Evolutionary conservation across 2,113 vertebrate species (phyloP).

Genomic region (Elgaria multicarinata): DNA sequence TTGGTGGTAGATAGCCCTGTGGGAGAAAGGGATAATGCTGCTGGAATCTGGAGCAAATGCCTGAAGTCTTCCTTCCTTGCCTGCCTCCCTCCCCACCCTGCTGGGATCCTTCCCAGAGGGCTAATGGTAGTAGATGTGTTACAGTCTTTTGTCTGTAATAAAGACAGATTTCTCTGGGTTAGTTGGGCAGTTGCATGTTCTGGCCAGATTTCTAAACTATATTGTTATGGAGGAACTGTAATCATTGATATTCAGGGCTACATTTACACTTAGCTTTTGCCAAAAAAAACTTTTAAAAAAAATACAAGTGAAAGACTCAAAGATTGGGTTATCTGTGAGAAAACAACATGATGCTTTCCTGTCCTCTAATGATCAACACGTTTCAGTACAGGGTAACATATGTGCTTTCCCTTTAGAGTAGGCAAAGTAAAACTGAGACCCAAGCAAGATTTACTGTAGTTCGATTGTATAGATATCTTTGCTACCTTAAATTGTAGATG

Average conservation of each 20-base stretch:
- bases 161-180: not conserved
- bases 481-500: not conserved
- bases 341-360: not conserved
- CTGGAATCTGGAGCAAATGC: too few species aligned
- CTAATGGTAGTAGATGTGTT: not conserved
- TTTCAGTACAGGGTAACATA: not conserved
- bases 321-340: not conserved
- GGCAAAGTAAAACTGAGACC: rapidly evolving
- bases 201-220: not conserved
- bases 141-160: not conserved
- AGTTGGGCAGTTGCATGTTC: not conserved
- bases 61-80: too few species aligned
- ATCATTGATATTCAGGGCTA: not conserved
- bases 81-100: too few species aligned
- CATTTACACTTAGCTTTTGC: not conserved
- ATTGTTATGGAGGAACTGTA: not conserved
- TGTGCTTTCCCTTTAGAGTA: not conserved
- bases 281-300: rapidly evolving
- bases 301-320: not conserved
- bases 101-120: too few species aligned
- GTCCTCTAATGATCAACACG: not conserved
- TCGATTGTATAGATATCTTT: not conserved
- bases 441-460: not conserved
- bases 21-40: too few species aligned
- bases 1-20: too few species aligned